phyloP scores from a whole-genome alignment of 2,113 vertebrate genomes.

The Phalacrocorax pelagicus region DNA sequence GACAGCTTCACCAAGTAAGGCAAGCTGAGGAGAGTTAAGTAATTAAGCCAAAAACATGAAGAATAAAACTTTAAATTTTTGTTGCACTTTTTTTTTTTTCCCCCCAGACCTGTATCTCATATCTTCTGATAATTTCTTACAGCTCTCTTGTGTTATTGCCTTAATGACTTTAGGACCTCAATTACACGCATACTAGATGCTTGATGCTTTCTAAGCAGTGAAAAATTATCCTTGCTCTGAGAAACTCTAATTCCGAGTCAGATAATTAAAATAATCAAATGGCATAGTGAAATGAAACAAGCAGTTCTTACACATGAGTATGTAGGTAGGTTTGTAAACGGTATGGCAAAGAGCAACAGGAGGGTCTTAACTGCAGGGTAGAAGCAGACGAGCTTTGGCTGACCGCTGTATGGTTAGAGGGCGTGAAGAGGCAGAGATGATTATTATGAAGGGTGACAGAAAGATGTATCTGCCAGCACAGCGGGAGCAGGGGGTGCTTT shows the following conservation, averaged over 20 bases:
- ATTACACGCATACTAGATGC: not conserved
- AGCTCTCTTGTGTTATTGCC: not conserved
- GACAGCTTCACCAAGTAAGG: not conserved
- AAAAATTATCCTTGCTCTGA: conserved; percentile 8
- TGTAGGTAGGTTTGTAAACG: not conserved
- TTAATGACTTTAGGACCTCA: conserved; percentile 11
- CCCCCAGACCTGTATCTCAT: not conserved
- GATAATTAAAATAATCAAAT: not conserved
- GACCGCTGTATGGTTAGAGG: not conserved
- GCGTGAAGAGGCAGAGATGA: not conserved
- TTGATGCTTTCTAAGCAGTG: not conserved
- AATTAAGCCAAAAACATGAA: not conserved
- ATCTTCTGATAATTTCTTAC: not conserved
- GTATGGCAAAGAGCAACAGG: not conserved
- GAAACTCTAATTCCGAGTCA: not conserved
- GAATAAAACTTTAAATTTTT: not conserved
- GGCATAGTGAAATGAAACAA: not conserved
- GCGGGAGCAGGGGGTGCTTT: not conserved
- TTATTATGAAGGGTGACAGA: not conserved
- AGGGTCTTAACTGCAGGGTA: not conserved
- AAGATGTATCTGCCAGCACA: not conserved
- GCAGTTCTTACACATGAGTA: not conserved
- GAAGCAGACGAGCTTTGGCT: not conserved
- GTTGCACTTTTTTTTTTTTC: too few species aligned
- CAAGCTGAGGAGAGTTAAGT: not conserved